Evolutionary conservation across 2,797 vertebrate genomes (phyloP), one percentile per base, ranked within the genome.

Genomic region (Okamejei kenojei): DNA sequence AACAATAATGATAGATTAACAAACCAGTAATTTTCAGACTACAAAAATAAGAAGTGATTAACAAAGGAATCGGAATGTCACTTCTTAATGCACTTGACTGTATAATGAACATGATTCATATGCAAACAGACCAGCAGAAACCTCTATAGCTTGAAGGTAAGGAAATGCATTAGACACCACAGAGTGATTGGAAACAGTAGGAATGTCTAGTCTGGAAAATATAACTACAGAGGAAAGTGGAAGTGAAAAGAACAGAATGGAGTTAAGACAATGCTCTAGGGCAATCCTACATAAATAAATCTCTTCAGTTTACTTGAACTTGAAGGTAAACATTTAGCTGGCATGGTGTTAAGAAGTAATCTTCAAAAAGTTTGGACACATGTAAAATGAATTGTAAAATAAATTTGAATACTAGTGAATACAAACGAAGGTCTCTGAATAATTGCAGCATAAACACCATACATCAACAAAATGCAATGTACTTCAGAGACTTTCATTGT

Each of bases 151-250:
- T 92, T 54, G 35, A 76, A 74, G 38, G 10, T 74, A 54, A 92
- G 90, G 38, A 76, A 45, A 6, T 76, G 35, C 90, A 92, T 73
- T 15, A 92, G 68, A 92, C 90, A 54, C 23, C 7, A 32, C 38
- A 92, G 35, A 76, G 71, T 32, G 61, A 88, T 88, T 88, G 84
- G 45, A 91, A 92, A 54, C 90, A 92, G 71, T 71, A 92, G 68
- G 71, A 17, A 76, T 29, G 71, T 90, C 26, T 54, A 26, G 38
- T 54, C 71, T 92, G 71, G 35, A 45, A 92, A 74, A 17, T 29
- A 26, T 92, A 54, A 76, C 38, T 74, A 15, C 54, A n/a, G 21
- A 54, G 68, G 19, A 29, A 74, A 45, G 71, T 26, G 38, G 45
- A 21, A 38, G 90, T 74, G 90, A 76, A 74, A 45, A 17, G 35